These are phyloP conservation scores for Phoebastria nigripes DNA, from an alignment of 2,797 vertebrate genomes.

Conservation along the genomic window DNA sequence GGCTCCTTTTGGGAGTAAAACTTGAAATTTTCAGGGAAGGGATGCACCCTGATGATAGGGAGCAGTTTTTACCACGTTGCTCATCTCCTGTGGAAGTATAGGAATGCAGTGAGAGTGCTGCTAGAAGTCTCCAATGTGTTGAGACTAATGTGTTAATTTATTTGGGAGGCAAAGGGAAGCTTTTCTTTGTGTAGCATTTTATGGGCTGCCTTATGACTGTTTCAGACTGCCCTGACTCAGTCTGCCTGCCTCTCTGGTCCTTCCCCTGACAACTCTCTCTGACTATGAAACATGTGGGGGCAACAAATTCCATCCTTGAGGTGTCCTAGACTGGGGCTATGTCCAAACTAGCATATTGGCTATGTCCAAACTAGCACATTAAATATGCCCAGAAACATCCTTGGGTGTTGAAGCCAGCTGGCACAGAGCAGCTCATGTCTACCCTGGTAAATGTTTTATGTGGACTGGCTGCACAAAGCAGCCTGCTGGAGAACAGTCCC, in stretches of 20 bases:
- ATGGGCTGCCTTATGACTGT: not conserved
- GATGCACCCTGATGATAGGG: not conserved
- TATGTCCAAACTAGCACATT: not conserved
- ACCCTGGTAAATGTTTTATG: not conserved
- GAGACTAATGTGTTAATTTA: not conserved
- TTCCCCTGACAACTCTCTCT: not conserved
- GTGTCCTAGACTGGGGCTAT: not conserved
- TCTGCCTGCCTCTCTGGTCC: not conserved
- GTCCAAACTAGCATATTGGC: not conserved
- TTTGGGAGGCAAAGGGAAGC: not conserved
- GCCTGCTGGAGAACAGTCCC: not conserved
- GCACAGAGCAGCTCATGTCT: not conserved
- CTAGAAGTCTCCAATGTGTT: not conserved
- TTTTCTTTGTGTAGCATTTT: not conserved
- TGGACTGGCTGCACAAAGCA: not conserved
- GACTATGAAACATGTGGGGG: not conserved
- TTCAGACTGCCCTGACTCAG: not conserved
- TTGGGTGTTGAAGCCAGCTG: constrained; percentile 1
- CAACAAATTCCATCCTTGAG: constrained; percentile 6
- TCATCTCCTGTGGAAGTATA: not conserved
- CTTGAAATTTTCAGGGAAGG: not conserved
- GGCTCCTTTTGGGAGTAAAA: not conserved
- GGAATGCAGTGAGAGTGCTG: not conserved
- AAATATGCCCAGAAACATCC: not conserved
- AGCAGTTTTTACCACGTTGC: not conserved